Conservation (phyloP, 2,797 vertebrate genomes). For the Selene dorsalis region DNA sequence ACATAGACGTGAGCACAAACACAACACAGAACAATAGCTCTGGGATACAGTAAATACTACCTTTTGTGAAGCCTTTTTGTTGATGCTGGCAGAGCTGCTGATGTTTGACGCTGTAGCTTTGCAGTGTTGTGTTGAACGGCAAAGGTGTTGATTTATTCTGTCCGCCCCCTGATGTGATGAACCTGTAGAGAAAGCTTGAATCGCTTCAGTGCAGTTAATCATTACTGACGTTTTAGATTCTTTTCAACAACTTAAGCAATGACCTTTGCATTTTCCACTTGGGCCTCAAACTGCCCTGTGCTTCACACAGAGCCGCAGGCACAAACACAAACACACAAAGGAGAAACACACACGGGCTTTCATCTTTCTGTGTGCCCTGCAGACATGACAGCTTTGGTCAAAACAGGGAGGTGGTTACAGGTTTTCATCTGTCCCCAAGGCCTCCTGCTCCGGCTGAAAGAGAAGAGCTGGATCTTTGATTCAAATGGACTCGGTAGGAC, state of each 20-base stretch:
- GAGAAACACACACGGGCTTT: conserved; percentile 38
- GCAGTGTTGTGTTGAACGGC: not conserved
- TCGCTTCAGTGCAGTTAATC: not conserved
- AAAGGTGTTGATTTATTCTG: conserved; percentile 18
- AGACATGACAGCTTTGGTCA: conserved; percentile 41
- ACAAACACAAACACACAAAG: conserved; percentile 37
- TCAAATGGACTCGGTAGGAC: conserved; percentile 17
- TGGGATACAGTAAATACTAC: not conserved
- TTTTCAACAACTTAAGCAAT: conserved; percentile 36
- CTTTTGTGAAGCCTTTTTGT: conserved; percentile 21
- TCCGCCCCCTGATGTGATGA: conserved; percentile 6
- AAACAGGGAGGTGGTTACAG: conserved; percentile 41
- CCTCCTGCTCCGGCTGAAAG: conserved; percentile 22
- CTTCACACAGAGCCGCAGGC: conserved; percentile 20
- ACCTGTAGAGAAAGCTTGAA: conserved; percentile 7
- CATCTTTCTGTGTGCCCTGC: conserved; percentile 35
- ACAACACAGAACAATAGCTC: not conserved
- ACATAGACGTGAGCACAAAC: not conserved
- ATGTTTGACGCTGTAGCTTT: conserved; percentile 5
- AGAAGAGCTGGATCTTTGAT: conserved; percentile 22
- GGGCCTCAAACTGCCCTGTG: conserved; percentile 13
- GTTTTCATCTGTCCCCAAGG: conserved; percentile 47
- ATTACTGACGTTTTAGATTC: conserved; percentile 9
- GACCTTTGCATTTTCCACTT: conserved; percentile 23
- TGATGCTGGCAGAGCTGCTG: conserved; percentile 7